phyloP scores from a whole-genome alignment of 2,888 invertebrate genomes.

The Ferrisia virgata region DNA sequence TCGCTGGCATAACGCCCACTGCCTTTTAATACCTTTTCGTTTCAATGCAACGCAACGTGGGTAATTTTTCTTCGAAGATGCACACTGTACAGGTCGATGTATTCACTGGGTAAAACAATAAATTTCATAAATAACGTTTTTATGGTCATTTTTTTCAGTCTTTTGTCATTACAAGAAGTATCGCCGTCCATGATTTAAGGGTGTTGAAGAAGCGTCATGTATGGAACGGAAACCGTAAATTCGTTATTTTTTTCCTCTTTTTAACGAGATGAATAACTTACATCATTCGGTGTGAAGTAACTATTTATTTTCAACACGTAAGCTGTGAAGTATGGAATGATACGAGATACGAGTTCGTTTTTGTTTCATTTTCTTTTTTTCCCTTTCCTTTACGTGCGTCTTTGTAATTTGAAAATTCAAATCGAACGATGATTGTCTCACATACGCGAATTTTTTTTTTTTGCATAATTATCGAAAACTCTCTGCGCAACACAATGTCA shows the following conservation, averaged over 20 bases:
- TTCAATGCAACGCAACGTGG: not conserved
- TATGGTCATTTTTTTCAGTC: not conserved
- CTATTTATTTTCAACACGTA: not conserved
- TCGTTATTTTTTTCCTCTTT: no score
- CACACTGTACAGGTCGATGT: not conserved
- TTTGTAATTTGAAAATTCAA: not conserved
- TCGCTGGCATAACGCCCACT: not conserved
- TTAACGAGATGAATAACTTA: not conserved
- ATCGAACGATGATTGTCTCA: not conserved
- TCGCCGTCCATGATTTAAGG: not conserved
- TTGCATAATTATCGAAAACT: not conserved
- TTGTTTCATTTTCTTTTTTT: not conserved
- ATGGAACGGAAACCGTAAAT: not conserved
- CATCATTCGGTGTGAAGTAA: not conserved
- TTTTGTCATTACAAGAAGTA: not conserved
- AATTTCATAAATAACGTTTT: not conserved
- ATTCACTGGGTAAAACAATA: not conserved
- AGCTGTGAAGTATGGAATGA: not conserved
- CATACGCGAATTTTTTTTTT: not conserved
- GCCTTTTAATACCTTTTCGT: not conserved
- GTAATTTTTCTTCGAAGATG: not conserved
- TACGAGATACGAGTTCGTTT: not conserved
- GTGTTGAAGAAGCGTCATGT: not conserved
- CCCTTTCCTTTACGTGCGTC: no score
- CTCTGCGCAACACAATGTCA: not conserved